Evolutionary conservation across 1,140 invertebrate genomes (phyloP).

Genomic region (Cataglyphis hispanica): DNA sequence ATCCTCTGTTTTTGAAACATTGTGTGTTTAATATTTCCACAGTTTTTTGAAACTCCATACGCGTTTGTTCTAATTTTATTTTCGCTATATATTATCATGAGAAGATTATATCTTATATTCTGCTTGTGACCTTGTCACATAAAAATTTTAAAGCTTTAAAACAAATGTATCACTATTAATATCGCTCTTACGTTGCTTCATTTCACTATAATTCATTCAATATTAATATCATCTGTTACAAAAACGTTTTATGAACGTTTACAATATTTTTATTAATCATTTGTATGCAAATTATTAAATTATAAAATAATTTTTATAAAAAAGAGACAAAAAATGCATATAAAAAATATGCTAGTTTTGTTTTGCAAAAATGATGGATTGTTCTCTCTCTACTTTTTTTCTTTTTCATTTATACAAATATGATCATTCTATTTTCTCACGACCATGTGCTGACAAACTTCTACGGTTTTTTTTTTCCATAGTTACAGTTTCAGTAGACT

Average conservation of each 20-base stretch:
- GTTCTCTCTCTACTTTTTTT: too few species aligned
- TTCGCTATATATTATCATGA: neutral
- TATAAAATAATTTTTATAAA: neutral
- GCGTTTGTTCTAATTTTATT: neutral
- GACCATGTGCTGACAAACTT: neutral
- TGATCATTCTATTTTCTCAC: neutral
- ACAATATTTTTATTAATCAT: too few species aligned
- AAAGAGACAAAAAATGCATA: neutral
- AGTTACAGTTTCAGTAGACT: neutral
- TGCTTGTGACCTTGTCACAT: too few species aligned
- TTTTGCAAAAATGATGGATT: neutral
- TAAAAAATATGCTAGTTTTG: neutral
- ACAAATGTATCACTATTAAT: too few species aligned
- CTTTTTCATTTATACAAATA: neutral
- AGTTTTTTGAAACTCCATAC: neutral
- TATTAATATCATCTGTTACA: too few species aligned
- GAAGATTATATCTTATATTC: too few species aligned
- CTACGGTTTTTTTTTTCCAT: conserved; percentile 9
- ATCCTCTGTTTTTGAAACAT: neutral
- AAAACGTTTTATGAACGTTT: too few species aligned
- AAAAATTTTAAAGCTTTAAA: too few species aligned
- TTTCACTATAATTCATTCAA: too few species aligned
- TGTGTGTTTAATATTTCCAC: neutral
- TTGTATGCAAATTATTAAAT: neutral
- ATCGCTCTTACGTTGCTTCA: too few species aligned